Evolutionary conservation across 1,140 invertebrate species (phyloP).

Genomic region (Pygmarrhopalites habei): DNA sequence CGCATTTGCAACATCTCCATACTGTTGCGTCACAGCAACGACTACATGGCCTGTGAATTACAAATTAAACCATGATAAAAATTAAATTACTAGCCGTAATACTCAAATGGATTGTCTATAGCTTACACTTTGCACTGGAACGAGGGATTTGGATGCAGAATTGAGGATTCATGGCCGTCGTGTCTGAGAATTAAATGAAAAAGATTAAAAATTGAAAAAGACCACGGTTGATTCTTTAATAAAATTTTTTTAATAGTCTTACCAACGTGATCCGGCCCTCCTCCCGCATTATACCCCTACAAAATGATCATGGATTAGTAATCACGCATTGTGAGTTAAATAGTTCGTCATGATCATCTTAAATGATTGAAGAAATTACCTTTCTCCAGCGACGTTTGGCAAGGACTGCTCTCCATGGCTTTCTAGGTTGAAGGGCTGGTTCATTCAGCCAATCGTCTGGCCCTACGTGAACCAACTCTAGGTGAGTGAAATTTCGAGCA

Average conservation of each 20-base stretch:
- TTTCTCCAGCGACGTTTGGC: constrained; percentile 58
- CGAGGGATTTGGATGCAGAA: constrained; percentile 62
- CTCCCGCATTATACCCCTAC: constrained; percentile 66
- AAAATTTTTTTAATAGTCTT: constrained; percentile 25
- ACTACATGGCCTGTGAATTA: constrained; percentile 66
- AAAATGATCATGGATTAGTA: too few relatives aligned
- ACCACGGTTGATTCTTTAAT: neutral
- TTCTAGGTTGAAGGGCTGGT: constrained; percentile 56
- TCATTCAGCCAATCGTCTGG: constrained; percentile 67
- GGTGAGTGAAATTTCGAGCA: constrained; percentile 57
- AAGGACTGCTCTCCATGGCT: constrained; percentile 63
- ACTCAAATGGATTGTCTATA: too few relatives aligned
- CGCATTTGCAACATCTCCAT: constrained; percentile 45
- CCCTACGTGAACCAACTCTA: constrained; percentile 69
- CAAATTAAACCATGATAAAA: too few relatives aligned
- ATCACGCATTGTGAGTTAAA: too few relatives aligned
- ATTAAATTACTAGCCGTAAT: too few relatives aligned
- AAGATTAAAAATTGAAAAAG: neutral
- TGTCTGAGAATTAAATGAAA: constrained; percentile 47
- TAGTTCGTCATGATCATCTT: too few relatives aligned
- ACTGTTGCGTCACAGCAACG: constrained; percentile 63
- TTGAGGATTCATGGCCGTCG: constrained; percentile 62
- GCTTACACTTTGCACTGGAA: too few relatives aligned
- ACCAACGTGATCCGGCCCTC: constrained; percentile 55
- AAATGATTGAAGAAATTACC: too few relatives aligned